A percentile compares a stretch with the other conserved stretches of the same genome.
Conservation (phyloP, 2,797 vertebrate genomes). For the Leontocebus nigricollis region DNA sequence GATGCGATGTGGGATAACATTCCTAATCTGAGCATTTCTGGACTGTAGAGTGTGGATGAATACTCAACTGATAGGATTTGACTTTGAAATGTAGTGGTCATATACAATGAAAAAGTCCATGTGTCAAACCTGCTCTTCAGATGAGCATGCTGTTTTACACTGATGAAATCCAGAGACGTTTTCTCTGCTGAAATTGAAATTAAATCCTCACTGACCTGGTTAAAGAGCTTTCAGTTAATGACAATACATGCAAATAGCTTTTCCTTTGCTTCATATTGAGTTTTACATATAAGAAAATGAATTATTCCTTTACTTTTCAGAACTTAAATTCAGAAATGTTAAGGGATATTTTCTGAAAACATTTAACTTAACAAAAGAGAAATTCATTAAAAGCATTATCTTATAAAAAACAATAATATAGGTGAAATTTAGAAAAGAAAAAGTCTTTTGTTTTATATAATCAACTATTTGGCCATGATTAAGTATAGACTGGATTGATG, state of each 20-base stretch:
- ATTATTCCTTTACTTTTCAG: not conserved
- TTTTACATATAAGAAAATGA: not conserved
- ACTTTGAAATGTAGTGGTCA: not conserved
- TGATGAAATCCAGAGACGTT: not conserved
- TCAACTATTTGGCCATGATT: conserved; percentile 32
- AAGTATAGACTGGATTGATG: not conserved
- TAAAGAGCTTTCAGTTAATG: not conserved
- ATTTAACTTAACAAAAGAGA: conserved; percentile 6
- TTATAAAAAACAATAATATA: conserved; percentile 2
- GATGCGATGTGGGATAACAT: not conserved
- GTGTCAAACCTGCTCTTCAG: not conserved
- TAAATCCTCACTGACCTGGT: not conserved
- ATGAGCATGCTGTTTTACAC: not conserved
- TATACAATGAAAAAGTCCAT: not conserved
- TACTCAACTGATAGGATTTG: not conserved
- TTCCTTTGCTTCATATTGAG: not conserved
- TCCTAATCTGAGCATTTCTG: not conserved
- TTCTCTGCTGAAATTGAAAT: not conserved
- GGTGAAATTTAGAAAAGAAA: not conserved
- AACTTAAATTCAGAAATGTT: conserved; percentile 3
- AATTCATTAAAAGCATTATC: not conserved
- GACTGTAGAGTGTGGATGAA: not conserved
- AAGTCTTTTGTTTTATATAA: conserved; percentile 21
- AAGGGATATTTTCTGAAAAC: not conserved
- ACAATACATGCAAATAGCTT: not conserved